Base-by-base conservation (phyloP, 2,797 vertebrate genomes). In the Heterohyrax brucei region DNA sequence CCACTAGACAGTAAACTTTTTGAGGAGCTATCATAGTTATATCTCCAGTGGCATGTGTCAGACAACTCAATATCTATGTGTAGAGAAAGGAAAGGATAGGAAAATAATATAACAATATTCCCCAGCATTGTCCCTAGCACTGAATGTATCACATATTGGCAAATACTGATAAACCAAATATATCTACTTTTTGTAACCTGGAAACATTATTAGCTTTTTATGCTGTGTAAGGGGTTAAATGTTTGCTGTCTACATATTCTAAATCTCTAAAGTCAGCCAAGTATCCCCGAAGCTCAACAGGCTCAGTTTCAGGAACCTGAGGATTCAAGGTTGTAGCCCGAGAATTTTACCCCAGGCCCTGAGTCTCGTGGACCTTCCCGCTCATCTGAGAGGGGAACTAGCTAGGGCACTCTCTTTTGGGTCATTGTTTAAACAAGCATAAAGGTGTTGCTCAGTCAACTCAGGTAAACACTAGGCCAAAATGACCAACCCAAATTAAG, bases 241-340 rank as follows among this genome's bases (percentile, higher is more conserved):
- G 9, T n/a, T 75, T 95, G 30, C 82, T 28, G 78, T 66, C 46
- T 56, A 78, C 39, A 44, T 66, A 44, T 28, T 59, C 12, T 66
- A 81, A 72, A 82, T 78, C 46, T 95, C 76, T 59, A 73, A 0
- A 78, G 28, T 70, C 46, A 33, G 10, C 61, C 76, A 89, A 72
- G 13, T 72, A 16, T 78, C 18, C 39, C 22, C 39, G 2, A 39
- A 50, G 61, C 48, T 39, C 48, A 86, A 13, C 1, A 80, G 33
- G 50, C 28, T 91, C 44, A 77, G 39, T 80, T 91, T 85, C 75
- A 77, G 88, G 89, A 91, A 46, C 7, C 24, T 89, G 56, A 62
- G 86, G 50, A 48, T 1, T 44, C 24, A 12, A 92, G 33, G 26
- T 33, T 30, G 56, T 13, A 76, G 68, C 44, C 26, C 22, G 13